These are phyloP conservation scores for Pangasius djambal DNA, from an alignment of 2,797 vertebrate species.

Conservation along the genomic window DNA sequence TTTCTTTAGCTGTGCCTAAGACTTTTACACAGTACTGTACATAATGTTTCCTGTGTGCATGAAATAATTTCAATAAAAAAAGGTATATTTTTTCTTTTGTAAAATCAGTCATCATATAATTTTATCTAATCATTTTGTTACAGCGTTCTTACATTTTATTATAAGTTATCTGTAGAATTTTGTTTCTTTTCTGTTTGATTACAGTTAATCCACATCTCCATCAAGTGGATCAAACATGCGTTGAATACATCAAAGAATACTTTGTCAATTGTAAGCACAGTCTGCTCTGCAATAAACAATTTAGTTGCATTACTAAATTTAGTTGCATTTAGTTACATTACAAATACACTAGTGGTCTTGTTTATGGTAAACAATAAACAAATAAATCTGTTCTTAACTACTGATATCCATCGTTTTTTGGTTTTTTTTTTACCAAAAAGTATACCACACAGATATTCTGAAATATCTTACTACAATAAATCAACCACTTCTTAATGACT, in stretches of 20 bases:
- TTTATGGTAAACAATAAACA: not conserved
- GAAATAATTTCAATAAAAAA: not conserved
- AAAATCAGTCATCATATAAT: not conserved
- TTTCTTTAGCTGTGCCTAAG: not conserved
- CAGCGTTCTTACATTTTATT: not conserved
- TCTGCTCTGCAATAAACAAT: slow-evolving; percentile 22
- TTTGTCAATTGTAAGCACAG: slow-evolving; percentile 67
- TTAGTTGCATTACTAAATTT: not conserved
- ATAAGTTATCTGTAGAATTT: slow-evolving; percentile 3
- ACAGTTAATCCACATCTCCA: slow-evolving; percentile 65
- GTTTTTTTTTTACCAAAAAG: not conserved
- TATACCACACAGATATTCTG: not conserved
- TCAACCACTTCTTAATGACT: not conserved
- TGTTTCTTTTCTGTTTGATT: slow-evolving; percentile 45
- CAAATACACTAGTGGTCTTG: not conserved
- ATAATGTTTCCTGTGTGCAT: not conserved
- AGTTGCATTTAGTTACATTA: too few relatives aligned
- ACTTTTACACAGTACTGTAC: not conserved
- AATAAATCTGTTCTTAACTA: not conserved
- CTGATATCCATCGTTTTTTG: not conserved
- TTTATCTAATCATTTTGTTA: not conserved
- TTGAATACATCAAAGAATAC: slow-evolving; percentile 71
- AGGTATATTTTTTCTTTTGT: not conserved
- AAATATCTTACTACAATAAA: not conserved
- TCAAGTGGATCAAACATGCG: slow-evolving; percentile 67